Evolutionary conservation across 2,888 invertebrate genomes (phyloP).

Genomic region (Cepaea hortensis): DNA sequence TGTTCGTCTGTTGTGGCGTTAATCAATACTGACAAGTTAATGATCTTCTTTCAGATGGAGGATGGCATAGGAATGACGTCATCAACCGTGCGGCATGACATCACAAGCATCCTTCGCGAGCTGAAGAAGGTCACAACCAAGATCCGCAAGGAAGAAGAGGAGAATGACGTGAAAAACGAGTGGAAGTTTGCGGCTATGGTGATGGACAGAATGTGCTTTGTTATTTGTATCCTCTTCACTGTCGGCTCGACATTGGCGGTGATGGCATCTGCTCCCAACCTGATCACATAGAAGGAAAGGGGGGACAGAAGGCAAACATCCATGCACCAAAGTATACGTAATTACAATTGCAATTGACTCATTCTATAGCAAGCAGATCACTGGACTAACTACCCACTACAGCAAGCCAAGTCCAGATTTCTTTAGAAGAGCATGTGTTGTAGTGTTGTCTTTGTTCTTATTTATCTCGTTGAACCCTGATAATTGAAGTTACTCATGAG

Average conservation of each 20-base stretch:
- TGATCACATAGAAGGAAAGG: conserved; percentile 57
- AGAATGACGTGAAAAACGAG: conserved; percentile 93
- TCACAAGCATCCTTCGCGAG: conserved; percentile 95
- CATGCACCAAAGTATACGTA: neutral
- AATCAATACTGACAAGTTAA: no score
- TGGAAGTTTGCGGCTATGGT: conserved; percentile 99
- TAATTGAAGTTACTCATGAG: no score
- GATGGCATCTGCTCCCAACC: conserved; percentile 72
- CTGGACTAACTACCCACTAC: no score
- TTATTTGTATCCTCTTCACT: conserved; percentile 85
- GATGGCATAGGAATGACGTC: conserved; percentile 51
- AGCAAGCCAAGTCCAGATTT: no score
- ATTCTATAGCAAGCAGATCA: no score
- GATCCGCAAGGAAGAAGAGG: conserved; percentile 95
- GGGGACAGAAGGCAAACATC: neutral
- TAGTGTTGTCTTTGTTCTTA: no score
- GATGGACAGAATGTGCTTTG: conserved; percentile 96
- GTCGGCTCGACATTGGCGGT: conserved; percentile 85
- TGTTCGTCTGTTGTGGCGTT: no score
- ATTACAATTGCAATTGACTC: no score
- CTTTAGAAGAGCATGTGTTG: no score
- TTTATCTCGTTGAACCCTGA: no score
- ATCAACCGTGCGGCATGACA: conserved; percentile 81
- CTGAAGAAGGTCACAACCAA: conserved; percentile 93
- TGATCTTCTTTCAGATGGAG: conserved; percentile 40